Evolutionary conservation across 2,797 vertebrate species (phyloP).

Genomic region (Epinephelus coioides): DNA sequence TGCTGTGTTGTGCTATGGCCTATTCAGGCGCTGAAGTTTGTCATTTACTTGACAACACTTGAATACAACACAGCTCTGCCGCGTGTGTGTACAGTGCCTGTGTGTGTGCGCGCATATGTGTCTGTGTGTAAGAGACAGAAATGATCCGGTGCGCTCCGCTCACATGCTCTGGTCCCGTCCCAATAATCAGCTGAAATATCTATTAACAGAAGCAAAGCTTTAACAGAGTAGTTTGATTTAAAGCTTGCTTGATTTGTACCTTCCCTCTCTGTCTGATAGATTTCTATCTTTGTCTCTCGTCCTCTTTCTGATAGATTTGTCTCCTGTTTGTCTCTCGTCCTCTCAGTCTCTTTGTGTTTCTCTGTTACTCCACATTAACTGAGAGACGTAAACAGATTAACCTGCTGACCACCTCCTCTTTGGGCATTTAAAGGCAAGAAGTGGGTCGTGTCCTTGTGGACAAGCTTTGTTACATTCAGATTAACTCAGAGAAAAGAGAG

Average conservation of each 20-base stretch:
- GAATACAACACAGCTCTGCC: too few species aligned
- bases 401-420: background rate
- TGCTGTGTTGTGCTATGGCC: too few species aligned
- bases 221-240: background rate
- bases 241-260: background rate
- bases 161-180: too few species aligned
- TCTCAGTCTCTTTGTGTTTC: background rate
- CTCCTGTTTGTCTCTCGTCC: background rate
- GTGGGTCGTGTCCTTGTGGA: background rate
- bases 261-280: background rate
- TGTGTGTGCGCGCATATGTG: too few species aligned
- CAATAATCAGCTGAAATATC: background rate
- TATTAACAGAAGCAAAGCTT: background rate
- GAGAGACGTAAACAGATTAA: conserved; percentile 5
- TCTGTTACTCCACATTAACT: background rate
- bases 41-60: too few species aligned
- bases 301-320: background rate
- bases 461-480: conserved; percentile 10
- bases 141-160: too few species aligned
- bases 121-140: too few species aligned
- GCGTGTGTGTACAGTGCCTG: too few species aligned
- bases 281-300: background rate
- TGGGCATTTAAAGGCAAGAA: conserved; percentile 12
- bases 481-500: conserved; percentile 11
- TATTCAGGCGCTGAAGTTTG: too few species aligned